Percentiles rank a stretch among this genome's conserved stretches.
Conservation (phyloP, 1,140 invertebrate species). For the Drosophila pectinifera region DNA sequence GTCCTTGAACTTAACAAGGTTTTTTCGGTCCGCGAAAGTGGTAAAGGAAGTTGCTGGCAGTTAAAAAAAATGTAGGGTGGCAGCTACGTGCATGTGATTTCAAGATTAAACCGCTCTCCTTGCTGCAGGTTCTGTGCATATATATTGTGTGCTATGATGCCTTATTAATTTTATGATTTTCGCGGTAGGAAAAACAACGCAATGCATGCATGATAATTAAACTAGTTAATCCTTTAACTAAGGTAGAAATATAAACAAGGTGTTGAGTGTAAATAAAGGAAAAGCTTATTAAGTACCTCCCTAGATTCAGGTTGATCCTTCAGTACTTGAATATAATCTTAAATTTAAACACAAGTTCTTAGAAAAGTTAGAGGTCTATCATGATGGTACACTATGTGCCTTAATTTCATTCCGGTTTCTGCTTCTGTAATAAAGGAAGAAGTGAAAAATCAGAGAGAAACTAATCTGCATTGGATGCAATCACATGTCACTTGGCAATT, state of each 20-base stretch:
- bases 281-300: too few species aligned
- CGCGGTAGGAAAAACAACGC: neutral
- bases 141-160: constrained; percentile 1
- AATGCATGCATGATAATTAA: constrained; percentile 14
- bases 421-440: neutral
- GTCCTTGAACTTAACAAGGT: neutral
- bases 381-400: too few species aligned
- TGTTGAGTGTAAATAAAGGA: too few species aligned
- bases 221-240: neutral
- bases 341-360: too few species aligned
- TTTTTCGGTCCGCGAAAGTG: constrained; percentile 3
- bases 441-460: neutral
- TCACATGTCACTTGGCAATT: constrained; percentile 22
- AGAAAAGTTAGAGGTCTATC: too few species aligned
- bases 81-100: neutral
- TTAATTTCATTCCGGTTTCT: too few species aligned
- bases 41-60: neutral
- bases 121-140: neutral
- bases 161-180: too few species aligned
- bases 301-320: too few species aligned
- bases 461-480: constrained; percentile 5
- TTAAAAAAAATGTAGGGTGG: neutral
- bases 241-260: too few species aligned
- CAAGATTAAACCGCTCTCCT: neutral
- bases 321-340: neutral